phyloP scores from a whole-genome alignment of 2,113 vertebrate genomes.

The Indicator indicator region DNA sequence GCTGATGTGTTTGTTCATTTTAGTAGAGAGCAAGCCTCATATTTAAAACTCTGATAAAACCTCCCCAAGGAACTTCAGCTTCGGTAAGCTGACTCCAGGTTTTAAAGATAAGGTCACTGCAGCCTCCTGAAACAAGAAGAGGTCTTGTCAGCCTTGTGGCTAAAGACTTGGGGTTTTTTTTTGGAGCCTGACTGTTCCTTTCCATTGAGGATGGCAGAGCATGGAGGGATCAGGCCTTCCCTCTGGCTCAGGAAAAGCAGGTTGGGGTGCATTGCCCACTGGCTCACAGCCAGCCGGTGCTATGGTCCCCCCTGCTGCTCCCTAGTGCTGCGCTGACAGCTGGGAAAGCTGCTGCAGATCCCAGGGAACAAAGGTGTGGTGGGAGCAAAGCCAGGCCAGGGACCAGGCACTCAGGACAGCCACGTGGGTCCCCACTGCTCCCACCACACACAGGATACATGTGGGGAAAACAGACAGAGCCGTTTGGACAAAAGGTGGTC shows the following conservation, averaged over 20 bases:
- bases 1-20: background rate
- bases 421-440: fast-evolving
- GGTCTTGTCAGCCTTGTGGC: background rate
- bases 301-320: fast-evolving
- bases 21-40: background rate
- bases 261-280: background rate
- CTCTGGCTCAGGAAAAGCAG: background rate
- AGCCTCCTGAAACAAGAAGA: background rate
- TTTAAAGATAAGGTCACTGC: background rate
- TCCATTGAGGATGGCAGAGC: fast-evolving
- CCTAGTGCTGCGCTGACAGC: too few species aligned
- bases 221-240: background rate
- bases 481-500: background rate
- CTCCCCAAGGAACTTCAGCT: background rate
- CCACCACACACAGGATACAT: fast-evolving
- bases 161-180: background rate
- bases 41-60: background rate
- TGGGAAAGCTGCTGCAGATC: background rate
- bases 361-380: background rate
- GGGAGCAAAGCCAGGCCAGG: background rate
- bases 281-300: background rate
- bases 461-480: background rate
- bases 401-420: background rate
- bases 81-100: background rate
- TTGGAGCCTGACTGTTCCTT: background rate